These are phyloP conservation scores for Falco biarmicus DNA, from an alignment of 2,797 vertebrate species.

Conservation along the genomic window DNA sequence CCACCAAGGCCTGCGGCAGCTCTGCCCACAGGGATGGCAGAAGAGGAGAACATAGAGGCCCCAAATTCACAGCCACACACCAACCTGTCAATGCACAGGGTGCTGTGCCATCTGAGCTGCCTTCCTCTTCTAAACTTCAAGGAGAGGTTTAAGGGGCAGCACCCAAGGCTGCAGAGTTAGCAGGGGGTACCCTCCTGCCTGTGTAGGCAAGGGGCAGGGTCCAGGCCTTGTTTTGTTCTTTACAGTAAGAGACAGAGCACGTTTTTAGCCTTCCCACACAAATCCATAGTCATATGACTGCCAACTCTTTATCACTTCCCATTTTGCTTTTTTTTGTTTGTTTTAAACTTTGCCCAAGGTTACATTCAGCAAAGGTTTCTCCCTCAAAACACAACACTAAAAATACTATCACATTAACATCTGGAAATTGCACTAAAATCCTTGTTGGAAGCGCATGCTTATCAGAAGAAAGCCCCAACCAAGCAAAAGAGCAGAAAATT, in stretches of 20 bases:
- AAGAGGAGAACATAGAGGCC: not conserved
- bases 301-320: not conserved
- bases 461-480: not conserved
- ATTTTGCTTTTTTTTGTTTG: not conserved
- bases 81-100: fast-evolving
- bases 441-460: not conserved
- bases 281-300: not conserved
- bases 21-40: not conserved
- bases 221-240: not conserved
- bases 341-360: not conserved
- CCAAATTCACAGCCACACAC: not conserved
- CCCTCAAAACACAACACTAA: not conserved
- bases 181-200: not conserved
- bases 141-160: not conserved
- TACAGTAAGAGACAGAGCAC: not conserved
- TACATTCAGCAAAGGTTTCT: not conserved
- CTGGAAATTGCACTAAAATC: not conserved
- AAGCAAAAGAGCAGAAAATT: not conserved
- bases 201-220: not conserved
- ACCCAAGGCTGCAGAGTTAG: not conserved
- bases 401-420: not conserved
- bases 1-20: not conserved
- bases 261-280: conserved; percentile 17
- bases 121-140: not conserved
- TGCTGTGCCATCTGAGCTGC: not conserved